These are phyloP conservation scores for Eueides isabella DNA, from an alignment of 1,140 invertebrate genomes.

Conservation along the genomic window DNA sequence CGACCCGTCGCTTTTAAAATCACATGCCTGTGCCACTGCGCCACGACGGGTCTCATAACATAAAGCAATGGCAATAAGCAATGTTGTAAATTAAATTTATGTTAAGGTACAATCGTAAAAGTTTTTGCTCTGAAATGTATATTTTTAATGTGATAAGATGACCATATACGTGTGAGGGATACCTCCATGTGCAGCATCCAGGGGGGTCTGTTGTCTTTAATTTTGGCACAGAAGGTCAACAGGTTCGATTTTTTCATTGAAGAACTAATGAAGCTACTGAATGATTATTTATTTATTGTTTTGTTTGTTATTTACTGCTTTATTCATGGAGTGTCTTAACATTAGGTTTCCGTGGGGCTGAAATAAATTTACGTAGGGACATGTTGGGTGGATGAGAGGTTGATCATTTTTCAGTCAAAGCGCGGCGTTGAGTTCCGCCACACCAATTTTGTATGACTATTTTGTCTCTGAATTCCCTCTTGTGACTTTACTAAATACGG, in stretches of 20 bases:
- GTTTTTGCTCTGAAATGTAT: background rate
- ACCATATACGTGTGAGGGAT: background rate
- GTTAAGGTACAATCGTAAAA: background rate
- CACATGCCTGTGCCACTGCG: no score
- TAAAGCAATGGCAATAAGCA: background rate
- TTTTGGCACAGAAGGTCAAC: background rate
- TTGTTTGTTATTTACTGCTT: background rate
- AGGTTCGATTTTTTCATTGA: background rate
- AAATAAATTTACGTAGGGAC: no score
- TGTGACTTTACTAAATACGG: no score
- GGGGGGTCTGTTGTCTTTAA: background rate
- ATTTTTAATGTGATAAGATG: slow-evolving; percentile 10
- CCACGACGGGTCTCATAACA: no score
- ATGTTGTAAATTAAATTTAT: slow-evolving; percentile 10
- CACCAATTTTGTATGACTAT: no score
- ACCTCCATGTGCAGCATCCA: background rate
- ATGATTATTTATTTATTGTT: background rate
- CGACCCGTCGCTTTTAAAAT: no score
- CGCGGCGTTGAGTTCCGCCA: no score
- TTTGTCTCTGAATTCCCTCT: no score
- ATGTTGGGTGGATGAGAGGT: no score
- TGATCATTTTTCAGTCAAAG: no score
- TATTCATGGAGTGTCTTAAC: no score
- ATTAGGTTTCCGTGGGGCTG: no score
- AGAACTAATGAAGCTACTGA: background rate